Percentiles rank a stretch among this genome's conserved stretches.
phyloP scores from a whole-genome alignment of 2,888 invertebrate genomes.

The Phyllotreta cruciferae region DNA sequence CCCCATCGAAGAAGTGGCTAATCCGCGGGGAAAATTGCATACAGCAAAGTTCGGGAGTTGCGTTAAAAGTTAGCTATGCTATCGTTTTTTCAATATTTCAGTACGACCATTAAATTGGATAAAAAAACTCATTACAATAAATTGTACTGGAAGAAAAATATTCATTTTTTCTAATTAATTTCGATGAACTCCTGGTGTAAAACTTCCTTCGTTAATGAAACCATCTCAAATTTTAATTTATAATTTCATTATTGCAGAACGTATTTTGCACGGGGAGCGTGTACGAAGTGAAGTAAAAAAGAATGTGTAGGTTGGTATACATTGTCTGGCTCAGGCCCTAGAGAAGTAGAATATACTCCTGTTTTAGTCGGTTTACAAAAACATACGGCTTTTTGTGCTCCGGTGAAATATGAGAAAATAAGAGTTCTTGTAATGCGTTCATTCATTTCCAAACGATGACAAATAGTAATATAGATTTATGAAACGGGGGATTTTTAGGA shows the following conservation, averaged over 20 bases:
- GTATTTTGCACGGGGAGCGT: too few species aligned
- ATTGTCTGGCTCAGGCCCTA: not conserved
- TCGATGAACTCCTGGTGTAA: too few species aligned
- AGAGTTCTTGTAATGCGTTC: conserved; percentile 23
- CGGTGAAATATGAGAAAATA: conserved; percentile 26
- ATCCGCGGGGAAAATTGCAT: conserved; percentile 18
- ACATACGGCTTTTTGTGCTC: conserved; percentile 7
- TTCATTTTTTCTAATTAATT: too few species aligned
- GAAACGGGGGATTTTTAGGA: conserved; percentile 22
- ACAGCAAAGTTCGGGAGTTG: conserved; percentile 16
- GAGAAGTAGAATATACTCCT: conserved; percentile 9
- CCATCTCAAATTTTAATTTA: too few species aligned
- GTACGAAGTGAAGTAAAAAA: too few species aligned
- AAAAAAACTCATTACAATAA: too few species aligned
- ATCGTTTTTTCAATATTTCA: not conserved
- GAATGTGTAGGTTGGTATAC: too few species aligned
- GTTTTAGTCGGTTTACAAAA: conserved; percentile 15
- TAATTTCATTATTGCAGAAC: too few species aligned
- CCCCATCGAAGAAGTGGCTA: conserved; percentile 27
- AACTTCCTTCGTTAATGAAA: too few species aligned
- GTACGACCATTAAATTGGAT: too few species aligned
- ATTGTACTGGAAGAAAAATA: too few species aligned
- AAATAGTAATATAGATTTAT: conserved; percentile 28
- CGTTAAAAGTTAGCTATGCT: conserved; percentile 3
- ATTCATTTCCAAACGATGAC: conserved; percentile 27